A percentile compares a stretch with the other conserved stretches of the same genome.
phyloP scores from a whole-genome alignment of 23 tunicate genomes.

The Halocynthia aurantium region DNA sequence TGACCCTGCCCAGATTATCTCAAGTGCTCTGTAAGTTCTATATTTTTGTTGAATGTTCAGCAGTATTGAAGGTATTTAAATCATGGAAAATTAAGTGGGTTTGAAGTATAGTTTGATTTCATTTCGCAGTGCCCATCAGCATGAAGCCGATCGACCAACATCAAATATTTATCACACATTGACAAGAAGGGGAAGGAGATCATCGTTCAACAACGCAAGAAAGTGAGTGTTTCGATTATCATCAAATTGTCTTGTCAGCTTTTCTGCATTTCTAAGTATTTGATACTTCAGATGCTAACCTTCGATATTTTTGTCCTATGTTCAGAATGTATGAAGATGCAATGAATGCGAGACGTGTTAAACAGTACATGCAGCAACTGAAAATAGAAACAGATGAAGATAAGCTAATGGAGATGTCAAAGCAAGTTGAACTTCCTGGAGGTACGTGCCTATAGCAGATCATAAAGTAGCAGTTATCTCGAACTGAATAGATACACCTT shows the following conservation, averaged over 20 bases:
- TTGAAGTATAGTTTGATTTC: too few relatives aligned
- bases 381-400: conserved; percentile 72
- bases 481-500: too few relatives aligned
- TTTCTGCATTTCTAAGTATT: too few relatives aligned
- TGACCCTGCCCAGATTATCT: conserved; percentile 62
- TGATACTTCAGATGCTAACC: too few relatives aligned
- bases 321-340: conserved; percentile 79
- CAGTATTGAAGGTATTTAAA: neutral
- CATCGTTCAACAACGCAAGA: conserved; percentile 74
- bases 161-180: conserved; percentile 64
- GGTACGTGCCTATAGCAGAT: conserved; percentile 16
- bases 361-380: conserved; percentile 79
- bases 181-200: conserved; percentile 59
- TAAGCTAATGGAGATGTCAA: conserved; percentile 77
- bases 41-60: neutral
- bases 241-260: too few relatives aligned
- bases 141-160: conserved; percentile 34
- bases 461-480: too few relatives aligned
- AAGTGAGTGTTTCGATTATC: conserved; percentile 7
- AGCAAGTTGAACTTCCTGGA: conserved; percentile 58
- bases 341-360: conserved; percentile 74
- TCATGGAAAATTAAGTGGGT: neutral
- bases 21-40: conserved; percentile 78
- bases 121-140: conserved; percentile 41
- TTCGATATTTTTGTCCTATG: neutral